A percentile compares a stretch with the other conserved stretches of the same genome.
Conservation (phyloP, 2,888 invertebrate species). For the Rhyacophila evoluta region DNA sequence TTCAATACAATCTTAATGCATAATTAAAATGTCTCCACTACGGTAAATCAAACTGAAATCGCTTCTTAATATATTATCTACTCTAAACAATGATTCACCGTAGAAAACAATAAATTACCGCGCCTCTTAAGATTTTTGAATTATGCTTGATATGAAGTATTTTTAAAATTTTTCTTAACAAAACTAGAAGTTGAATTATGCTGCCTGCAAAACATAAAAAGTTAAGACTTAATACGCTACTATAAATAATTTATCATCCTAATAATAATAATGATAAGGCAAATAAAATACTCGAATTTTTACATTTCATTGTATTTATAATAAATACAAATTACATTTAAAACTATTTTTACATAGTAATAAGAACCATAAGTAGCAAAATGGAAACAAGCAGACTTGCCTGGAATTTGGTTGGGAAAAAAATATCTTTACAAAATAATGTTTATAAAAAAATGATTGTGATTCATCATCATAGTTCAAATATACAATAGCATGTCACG, state of each 20-base stretch:
- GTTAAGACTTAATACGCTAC: neutral
- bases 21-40: no score
- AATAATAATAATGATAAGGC: neutral
- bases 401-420: neutral
- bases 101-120: no score
- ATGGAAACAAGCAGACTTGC: neutral
- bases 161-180: no score
- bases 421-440: neutral
- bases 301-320: conserved; percentile 22
- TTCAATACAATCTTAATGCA: no score
- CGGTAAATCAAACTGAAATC: no score
- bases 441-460: no score
- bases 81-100: no score
- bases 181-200: neutral
- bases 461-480: no score
- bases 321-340: neutral
- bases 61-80: no score
- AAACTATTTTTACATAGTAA: neutral
- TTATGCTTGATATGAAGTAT: no score
- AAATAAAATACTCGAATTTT: conserved; percentile 15
- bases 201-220: neutral
- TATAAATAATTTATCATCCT: neutral
- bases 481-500: no score
- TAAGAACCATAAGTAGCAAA: neutral
- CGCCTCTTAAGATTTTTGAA: no score